Conservation (phyloP, 2,797 vertebrate genomes). For the Merluccius polli region DNA sequence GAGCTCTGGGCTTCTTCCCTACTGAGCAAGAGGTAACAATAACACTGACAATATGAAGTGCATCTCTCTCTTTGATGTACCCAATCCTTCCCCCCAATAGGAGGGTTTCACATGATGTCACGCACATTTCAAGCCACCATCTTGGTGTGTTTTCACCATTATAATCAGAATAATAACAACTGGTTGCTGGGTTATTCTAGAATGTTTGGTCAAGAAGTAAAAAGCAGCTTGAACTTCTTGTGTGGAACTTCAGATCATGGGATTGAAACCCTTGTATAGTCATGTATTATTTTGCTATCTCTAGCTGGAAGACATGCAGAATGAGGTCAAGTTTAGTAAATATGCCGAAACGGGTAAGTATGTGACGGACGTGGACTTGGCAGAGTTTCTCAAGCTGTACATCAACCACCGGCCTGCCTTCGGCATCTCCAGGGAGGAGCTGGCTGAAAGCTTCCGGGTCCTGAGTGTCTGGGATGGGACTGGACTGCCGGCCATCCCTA, state of each 20-base stretch:
- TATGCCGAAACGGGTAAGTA: conserved; percentile 81
- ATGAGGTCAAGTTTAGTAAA: conserved; percentile 87
- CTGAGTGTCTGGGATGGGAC: conserved; percentile 68
- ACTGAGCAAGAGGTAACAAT: conserved; percentile 82
- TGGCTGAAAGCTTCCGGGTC: conserved; percentile 71
- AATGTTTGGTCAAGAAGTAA: background rate
- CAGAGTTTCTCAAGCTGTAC: conserved; percentile 87
- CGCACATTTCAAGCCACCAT: too few relatives aligned
- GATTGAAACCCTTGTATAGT: background rate
- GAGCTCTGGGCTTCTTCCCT: conserved; percentile 88
- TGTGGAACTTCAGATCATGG: background rate
- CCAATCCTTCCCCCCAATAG: too few relatives aligned
- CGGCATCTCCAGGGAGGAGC: conserved; percentile 67
- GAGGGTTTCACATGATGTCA: background rate
- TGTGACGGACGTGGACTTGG: conserved; percentile 79
- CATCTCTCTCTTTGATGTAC: background rate
- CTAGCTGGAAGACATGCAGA: conserved; percentile 88
- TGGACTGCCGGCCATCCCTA: conserved; percentile 65
- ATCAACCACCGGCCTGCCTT: conserved; percentile 87
- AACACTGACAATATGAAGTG: background rate
- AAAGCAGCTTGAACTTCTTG: background rate
- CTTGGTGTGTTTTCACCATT: background rate
- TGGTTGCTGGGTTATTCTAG: background rate
- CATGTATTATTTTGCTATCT: conserved; percentile 4
- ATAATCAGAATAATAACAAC: background rate